Evolutionary conservation across 2,888 invertebrate genomes (phyloP).

Genomic region (Muschampia plurimacula): DNA sequence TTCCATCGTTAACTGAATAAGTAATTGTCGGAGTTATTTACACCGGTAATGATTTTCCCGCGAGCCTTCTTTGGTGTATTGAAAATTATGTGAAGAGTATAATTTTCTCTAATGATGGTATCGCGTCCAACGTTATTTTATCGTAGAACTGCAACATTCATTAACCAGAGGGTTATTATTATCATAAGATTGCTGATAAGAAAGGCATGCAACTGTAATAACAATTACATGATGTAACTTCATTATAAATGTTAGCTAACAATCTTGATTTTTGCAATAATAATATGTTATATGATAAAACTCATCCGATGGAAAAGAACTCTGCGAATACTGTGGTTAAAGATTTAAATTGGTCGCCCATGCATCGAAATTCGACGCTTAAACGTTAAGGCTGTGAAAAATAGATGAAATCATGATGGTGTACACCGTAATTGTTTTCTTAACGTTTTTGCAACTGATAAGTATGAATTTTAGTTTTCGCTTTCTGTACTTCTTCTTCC

Average conservation of each 20-base stretch:
- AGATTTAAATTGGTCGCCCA: too few species aligned
- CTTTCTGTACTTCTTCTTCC: too few species aligned
- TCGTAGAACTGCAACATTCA: slow-evolving; percentile 21
- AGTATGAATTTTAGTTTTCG: too few species aligned
- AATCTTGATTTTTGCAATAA: slow-evolving; percentile 6
- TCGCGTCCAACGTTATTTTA: slow-evolving; percentile 13
- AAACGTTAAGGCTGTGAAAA: too few species aligned
- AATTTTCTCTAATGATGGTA: slow-evolving; percentile 25
- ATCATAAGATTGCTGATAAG: slow-evolving; percentile 29
- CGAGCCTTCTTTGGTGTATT: not conserved
- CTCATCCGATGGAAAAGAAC: too few species aligned
- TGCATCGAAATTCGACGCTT: too few species aligned
- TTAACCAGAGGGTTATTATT: slow-evolving; percentile 26
- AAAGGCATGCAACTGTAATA: slow-evolving; percentile 27
- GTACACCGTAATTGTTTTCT: too few species aligned
- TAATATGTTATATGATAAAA: too few species aligned
- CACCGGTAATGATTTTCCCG: slow-evolving; percentile 1
- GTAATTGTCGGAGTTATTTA: not conserved
- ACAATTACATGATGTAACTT: slow-evolving; percentile 44
- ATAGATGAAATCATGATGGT: too few species aligned
- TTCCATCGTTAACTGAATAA: not conserved
- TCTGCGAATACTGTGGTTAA: too few species aligned
- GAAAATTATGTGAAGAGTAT: not conserved
- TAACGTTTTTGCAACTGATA: too few species aligned
- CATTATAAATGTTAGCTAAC: slow-evolving; percentile 43